Evolutionary conservation across 1,140 invertebrate genomes (phyloP).

Genomic region (Drosophila lacertosa): DNA sequence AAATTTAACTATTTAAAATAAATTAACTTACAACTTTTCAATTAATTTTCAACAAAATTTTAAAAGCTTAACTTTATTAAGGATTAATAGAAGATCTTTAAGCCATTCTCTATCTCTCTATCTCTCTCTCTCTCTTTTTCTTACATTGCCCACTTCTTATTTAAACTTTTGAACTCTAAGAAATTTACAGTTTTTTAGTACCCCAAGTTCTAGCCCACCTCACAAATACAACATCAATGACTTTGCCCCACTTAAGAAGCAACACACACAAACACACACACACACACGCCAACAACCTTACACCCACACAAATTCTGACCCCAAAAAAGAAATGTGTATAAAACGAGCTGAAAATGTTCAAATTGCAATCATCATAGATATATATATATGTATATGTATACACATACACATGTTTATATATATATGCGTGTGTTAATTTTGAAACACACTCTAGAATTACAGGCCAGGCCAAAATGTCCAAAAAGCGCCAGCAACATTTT

Average conservation of each 20-base stretch:
- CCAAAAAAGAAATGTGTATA: slow-evolving; percentile 53
- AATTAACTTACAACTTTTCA: too few relatives aligned
- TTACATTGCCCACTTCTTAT: not conserved
- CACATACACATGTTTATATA: slow-evolving; percentile 16
- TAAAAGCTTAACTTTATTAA: too few relatives aligned
- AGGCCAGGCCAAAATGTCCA: slow-evolving; percentile 71
- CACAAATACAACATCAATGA: slow-evolving; percentile 61
- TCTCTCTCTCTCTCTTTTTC: too few relatives aligned
- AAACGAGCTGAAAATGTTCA: slow-evolving; percentile 54
- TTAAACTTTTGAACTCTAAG: slow-evolving; percentile 1
- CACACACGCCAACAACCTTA: not conserved
- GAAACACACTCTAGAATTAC: slow-evolving; percentile 74
- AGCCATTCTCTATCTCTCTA: too few relatives aligned
- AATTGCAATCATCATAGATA: slow-evolving; percentile 59
- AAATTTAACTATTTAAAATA: too few relatives aligned
- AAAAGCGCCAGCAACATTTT: slow-evolving; percentile 58
- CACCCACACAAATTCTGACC: slow-evolving; percentile 53
- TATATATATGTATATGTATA: slow-evolving; percentile 12
- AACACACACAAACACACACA: slow-evolving; percentile 7
- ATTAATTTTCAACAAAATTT: too few relatives aligned
- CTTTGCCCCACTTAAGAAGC: slow-evolving; percentile 61
- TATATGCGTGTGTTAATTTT: slow-evolving; percentile 45
- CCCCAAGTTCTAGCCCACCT: not conserved
- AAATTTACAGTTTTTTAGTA: not conserved
- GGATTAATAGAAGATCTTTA: too few relatives aligned